These are phyloP conservation scores for Aldrovandia affinis DNA, from an alignment of 2,797 vertebrate species.

Conservation along the genomic window DNA sequence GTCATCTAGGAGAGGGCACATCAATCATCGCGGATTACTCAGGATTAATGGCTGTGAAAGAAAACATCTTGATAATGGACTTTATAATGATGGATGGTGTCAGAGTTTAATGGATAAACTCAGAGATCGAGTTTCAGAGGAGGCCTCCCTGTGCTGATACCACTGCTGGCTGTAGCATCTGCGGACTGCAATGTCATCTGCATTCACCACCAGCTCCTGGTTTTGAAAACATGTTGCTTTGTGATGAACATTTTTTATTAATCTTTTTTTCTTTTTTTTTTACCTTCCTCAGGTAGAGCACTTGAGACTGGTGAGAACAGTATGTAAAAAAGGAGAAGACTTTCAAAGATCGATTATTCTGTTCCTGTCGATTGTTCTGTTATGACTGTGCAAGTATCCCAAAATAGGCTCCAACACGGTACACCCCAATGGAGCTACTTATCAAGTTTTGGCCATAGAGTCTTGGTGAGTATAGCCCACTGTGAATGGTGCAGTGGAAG, in stretches of 20 bases:
- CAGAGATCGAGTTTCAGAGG: constrained; percentile 45
- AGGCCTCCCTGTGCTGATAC: neutral
- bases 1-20: constrained; percentile 74
- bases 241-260: constrained; percentile 3
- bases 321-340: neutral
- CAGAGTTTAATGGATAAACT: constrained; percentile 73
- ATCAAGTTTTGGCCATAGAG: neutral
- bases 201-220: neutral
- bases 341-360: constrained; percentile 3
- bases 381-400: neutral
- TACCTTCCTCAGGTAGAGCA: neutral
- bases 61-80: constrained; percentile 83
- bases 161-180: constrained; percentile 8
- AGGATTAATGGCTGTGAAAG: constrained; percentile 82
- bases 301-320: neutral
- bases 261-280: neutral
- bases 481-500: neutral
- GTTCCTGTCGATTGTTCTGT: constrained; percentile 14
- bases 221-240: neutral
- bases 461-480: neutral
- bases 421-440: neutral
- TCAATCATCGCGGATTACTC: constrained; percentile 77
- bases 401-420: neutral
- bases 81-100: constrained; percentile 85
- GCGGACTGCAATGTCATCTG: neutral